Evolutionary conservation across 2,888 invertebrate genomes (phyloP), one percentile per base, ranked within the genome.

Genomic region (Acronicta aceris): DNA sequence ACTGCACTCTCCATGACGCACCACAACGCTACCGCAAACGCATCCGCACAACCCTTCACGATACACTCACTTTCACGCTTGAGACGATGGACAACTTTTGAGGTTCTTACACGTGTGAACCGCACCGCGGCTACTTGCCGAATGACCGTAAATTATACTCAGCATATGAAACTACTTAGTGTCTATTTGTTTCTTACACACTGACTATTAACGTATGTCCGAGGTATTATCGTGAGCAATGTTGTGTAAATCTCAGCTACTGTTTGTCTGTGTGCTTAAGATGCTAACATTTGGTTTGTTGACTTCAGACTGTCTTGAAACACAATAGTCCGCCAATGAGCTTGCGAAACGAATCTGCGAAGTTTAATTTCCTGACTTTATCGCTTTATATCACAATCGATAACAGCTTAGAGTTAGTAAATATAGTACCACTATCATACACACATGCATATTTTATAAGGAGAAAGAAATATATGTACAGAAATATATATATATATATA

Each of bases 1-100:
- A 96, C 94, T 65, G 90, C 93, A 79, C 91, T 93, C 90, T 94
- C 94, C 94, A 94, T 94, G 55, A 79, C 86, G 79, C 79, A 79
- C 76, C 64, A 63, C 56, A 76, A 77, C 83, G 89, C 91, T 92
- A 92, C 89, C 92, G 91, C 79, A 78, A 76, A 87, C 86, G 81
- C 93, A 93, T 93, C 79, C 90, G 92, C 86, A 65, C 87, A 72
- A 66, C 74, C 61, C 65, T 79, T 65, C 55, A 66, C 40, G 36
- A 58, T 53, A 47, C 57, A 66, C 62, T 60, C 83, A 86, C 87
- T 83, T 81, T 83, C 82, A 82, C 82, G 79, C 74, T 59, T 68
- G 63, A 60, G 36, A 59, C 65, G 71, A 50, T 64, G 60, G 62
- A 57, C 69, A 65, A 59, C 51, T 65, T 66, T 62, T 55, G 53